A percentile compares a stretch with the other conserved stretches of the same genome.
phyloP scores from a whole-genome alignment of 2,113 vertebrate genomes.

The Mastomys natalensis region DNA sequence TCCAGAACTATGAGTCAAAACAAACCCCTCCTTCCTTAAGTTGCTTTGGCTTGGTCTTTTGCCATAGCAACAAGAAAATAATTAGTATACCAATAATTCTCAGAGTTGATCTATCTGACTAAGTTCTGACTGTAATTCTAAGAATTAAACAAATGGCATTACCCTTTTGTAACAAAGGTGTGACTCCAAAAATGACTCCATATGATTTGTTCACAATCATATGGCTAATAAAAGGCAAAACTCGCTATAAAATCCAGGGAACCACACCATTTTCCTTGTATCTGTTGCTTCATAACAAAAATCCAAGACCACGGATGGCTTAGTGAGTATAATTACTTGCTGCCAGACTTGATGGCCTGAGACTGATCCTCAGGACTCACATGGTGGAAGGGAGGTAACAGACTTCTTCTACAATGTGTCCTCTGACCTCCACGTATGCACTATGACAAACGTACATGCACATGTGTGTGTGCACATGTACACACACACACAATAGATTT shows the following conservation, averaged over 20 bases:
- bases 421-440: not conserved
- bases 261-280: not conserved
- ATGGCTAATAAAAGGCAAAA: not conserved
- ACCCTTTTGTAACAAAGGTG: not conserved
- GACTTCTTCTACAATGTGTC: not conserved
- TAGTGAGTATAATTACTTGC: not conserved
- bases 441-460: not conserved
- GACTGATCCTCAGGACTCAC: not conserved
- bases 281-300: not conserved
- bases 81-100: not conserved
- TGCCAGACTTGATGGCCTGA: not conserved
- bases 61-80: not conserved
- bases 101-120: not conserved
- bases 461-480: not conserved
- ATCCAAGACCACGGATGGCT: not conserved
- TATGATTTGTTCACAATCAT: too few species aligned
- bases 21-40: not conserved
- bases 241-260: not conserved
- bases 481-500: not conserved
- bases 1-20: not conserved
- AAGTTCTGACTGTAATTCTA: not conserved
- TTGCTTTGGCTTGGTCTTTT: not conserved
- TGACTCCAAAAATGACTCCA: not conserved
- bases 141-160: not conserved
- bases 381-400: not conserved